Evolutionary conservation across 2,113 vertebrate genomes (phyloP).

Genomic region (Daubentonia madagascariensis): DNA sequence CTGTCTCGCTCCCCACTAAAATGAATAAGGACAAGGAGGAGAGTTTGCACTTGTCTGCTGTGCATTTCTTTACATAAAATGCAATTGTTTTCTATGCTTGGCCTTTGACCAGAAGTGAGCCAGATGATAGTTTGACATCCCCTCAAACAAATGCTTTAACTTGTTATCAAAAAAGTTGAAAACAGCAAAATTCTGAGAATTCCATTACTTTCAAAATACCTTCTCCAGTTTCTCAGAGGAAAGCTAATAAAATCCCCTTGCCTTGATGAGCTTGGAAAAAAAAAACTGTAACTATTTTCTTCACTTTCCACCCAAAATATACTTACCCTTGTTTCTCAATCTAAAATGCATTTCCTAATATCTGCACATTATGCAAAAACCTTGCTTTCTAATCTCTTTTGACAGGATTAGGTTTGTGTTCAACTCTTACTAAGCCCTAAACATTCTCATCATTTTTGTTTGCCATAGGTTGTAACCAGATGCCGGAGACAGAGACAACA

Average conservation of each 20-base stretch:
- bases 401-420: background rate
- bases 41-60: background rate
- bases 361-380: background rate
- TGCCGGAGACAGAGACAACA: background rate
- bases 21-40: fast-evolving
- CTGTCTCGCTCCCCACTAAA: background rate
- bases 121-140: background rate
- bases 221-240: background rate
- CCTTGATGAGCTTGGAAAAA: background rate
- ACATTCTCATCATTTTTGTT: background rate
- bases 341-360: background rate
- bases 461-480: background rate
- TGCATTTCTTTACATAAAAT: background rate
- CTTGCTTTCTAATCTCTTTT: background rate
- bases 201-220: background rate
- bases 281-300: background rate
- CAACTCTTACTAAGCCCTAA: background rate
- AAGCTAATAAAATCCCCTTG: background rate
- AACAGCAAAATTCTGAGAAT: background rate
- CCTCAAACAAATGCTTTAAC: background rate
- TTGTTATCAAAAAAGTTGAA: background rate
- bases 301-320: background rate
- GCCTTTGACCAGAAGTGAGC: background rate
- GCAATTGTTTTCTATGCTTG: background rate
- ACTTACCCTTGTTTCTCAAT: background rate